Evolutionary conservation across 2,113 vertebrate genomes (phyloP), one percentile per base, ranked within the genome.

Genomic region (Tiliqua scincoides): DNA sequence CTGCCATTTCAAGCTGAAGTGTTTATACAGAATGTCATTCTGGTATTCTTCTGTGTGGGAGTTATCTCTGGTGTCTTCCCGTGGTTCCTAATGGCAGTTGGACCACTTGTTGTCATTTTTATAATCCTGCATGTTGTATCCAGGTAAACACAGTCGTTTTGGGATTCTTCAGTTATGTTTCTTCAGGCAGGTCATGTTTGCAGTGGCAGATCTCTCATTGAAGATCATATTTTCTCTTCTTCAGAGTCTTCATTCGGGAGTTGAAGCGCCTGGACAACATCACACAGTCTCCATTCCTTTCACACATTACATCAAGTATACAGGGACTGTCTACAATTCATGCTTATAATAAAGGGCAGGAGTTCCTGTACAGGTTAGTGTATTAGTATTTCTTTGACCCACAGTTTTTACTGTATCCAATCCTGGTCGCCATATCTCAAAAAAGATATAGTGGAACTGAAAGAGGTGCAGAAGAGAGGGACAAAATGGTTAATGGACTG

Each of bases 1-100:
- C 96, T 99, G 93, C 98, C 98, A 0, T 98, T 99, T 95, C 98
- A 99, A 96, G 97, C 97, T 0, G 98, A 99, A 95, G 98, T 99
- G 98, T 98, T 99, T 88, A 98, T 99, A 92, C 98, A 99, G 94
- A 99, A 99, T 0, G 95, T 98, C 63, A 98, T 99, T 92, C 96
- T 99, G 89, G 98, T 99, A 40, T 97, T 98, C 94, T 98, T 98
- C 96, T 98, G 98, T 30, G 95, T 98, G 57, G 97, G 97, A 0
- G 96, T 98, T 89, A 98, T 99, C 54, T 93, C 97, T 78, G 97
- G 96, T 1, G 96, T 99, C 59, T 99, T 99, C 86, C 98, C 98
- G 0, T 98, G 98, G 98, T 99, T 99, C 92, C 95, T 99, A n/a
- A 96, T 97, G 84, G 98, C 98, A 0, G 97, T 98, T 80, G 97